These are phyloP conservation scores for Peromyscus californicus DNA, from an alignment of 2,113 vertebrate species.

Conservation along the genomic window DNA sequence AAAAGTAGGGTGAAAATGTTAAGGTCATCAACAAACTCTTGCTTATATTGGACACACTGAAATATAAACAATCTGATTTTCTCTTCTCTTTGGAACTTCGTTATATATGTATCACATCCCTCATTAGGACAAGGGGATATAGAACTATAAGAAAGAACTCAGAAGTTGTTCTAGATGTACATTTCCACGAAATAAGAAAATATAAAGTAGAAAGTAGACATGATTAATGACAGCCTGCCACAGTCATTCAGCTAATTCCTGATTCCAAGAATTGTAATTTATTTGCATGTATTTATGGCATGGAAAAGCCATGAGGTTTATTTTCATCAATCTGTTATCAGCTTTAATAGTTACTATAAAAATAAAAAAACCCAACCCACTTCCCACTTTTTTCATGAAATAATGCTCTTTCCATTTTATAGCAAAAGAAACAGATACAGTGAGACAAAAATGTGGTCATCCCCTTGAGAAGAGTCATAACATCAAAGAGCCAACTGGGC, in stretches of 20 bases:
- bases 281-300: neutral
- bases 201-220: slow-evolving; percentile 4
- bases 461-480: neutral
- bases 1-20: neutral
- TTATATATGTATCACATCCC: neutral
- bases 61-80: neutral
- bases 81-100: neutral
- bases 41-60: neutral
- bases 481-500: neutral
- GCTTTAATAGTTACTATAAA: neutral
- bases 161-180: neutral
- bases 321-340: slow-evolving; percentile 34
- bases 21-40: neutral
- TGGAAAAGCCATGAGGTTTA: neutral
- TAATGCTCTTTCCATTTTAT: slow-evolving; percentile 3
- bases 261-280: neutral
- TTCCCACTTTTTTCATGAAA: neutral
- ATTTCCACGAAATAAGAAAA: neutral
- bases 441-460: neutral
- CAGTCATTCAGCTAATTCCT: neutral
- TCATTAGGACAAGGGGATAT: neutral
- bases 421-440: neutral
- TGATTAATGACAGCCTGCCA: neutral
- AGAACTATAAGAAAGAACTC: neutral
- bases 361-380: neutral